Conservation (phyloP, 2,797 vertebrate genomes). For the Orestias chungarensis region DNA sequence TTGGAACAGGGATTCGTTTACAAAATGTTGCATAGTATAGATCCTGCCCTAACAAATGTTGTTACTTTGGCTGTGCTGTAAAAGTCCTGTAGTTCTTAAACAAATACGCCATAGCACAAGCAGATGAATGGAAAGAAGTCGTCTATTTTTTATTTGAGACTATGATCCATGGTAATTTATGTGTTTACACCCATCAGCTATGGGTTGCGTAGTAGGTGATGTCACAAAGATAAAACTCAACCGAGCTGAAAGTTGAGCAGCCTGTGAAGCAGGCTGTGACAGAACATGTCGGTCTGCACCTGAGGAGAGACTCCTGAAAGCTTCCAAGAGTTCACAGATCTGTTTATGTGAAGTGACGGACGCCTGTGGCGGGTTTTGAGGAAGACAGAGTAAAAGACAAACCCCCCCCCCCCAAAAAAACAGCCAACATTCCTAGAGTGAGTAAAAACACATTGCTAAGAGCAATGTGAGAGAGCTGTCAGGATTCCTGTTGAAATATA, state of each 20-base stretch:
- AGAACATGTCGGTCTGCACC: constrained; percentile 35
- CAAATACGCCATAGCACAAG: not conserved
- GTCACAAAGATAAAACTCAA: constrained; percentile 19
- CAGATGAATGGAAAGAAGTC: not conserved
- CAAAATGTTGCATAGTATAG: too few species aligned
- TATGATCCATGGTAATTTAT: not conserved
- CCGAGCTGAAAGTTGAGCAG: constrained; percentile 30
- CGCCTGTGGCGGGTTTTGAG: constrained; percentile 50
- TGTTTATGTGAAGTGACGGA: constrained; percentile 60
- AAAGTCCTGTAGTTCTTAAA: not conserved
- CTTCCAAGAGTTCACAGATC: constrained; percentile 39
- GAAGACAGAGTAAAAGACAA: constrained; percentile 37
- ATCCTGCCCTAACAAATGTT: not conserved
- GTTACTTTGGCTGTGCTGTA: not conserved
- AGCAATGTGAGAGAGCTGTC: constrained; percentile 30
- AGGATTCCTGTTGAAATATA: constrained; percentile 33
- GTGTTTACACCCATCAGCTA: not conserved
- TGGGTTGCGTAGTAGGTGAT: not conserved
- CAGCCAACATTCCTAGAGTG: constrained; percentile 34
- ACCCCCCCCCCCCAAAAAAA: constrained; percentile 7
- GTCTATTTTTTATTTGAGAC: not conserved
- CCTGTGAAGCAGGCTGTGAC: constrained; percentile 23
- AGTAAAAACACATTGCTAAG: constrained; percentile 26
- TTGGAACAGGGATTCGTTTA: too few species aligned
- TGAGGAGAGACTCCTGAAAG: constrained; percentile 41